Evolutionary conservation across 2,888 invertebrate genomes (phyloP), one percentile per base, ranked within the genome.

Genomic region (Tenodera sinensis): DNA sequence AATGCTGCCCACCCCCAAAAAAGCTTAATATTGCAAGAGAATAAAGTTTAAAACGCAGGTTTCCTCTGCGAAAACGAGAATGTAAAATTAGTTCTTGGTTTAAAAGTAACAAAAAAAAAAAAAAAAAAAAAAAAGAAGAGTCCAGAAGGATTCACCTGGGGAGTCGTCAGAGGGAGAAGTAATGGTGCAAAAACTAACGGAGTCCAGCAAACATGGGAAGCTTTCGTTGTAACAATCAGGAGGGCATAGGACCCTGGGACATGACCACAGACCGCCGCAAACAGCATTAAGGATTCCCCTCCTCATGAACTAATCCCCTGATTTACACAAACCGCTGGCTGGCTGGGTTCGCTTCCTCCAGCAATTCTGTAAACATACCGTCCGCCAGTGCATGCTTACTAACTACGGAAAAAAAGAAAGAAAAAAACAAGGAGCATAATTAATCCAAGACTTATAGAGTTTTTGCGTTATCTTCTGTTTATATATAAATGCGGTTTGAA

Each of bases 221-320:
- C 54, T 20, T 71, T 71, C 54, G 54, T 71, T 71, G 54, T 71
- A 71, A 25, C 54, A 71, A 71, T 71, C 54, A 83, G 83, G n/a
- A 30, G 83, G 83, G 30, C 30, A 30, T 15, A 83, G 83, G 83
- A 83, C 28, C 28, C 28, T 83, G 83, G 83, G 83, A 30, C 88
- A 88, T 42, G 54, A 84, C 88, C 90, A 83, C 89, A 87, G 27
- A 83, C 88, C 88, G 54, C 88, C 84, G 89, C 89, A 89, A 89
- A 89, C 89, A 89, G 89, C 90, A 90, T 90, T 90, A 90, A 87
- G 89, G 90, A 90, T 89, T 89, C 85, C 30, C 84, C 85, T 25
- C 14, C 85, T 81, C 86, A 34, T 83, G 84, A 42, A 88, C 89
- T 90, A 90, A 90, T 89, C 90, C 89, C 87, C 88, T 90, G 90